phyloP scores from a whole-genome alignment of 2,113 vertebrate genomes.

The Ursus arctos region DNA sequence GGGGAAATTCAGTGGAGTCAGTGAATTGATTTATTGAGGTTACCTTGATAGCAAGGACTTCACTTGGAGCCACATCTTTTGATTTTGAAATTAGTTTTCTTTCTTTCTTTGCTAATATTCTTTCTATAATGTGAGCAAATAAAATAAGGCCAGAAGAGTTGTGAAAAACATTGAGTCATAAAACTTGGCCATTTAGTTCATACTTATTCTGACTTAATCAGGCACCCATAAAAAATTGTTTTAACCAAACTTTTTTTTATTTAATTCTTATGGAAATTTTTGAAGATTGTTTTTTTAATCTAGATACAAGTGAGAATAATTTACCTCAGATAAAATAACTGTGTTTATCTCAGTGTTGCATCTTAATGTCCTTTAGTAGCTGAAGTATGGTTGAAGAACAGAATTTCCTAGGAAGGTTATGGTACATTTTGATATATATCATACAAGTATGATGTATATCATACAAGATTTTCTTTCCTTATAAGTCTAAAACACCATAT shows the following conservation, averaged over 20 bases:
- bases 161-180: slow-evolving; percentile 5
- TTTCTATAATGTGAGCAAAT: background rate
- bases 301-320: background rate
- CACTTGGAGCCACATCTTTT: background rate
- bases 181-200: background rate
- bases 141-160: background rate
- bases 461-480: background rate
- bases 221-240: background rate
- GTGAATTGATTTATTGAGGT: background rate
- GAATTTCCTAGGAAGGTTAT: background rate
- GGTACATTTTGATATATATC: background rate
- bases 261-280: background rate
- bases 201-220: background rate
- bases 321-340: slow-evolving; percentile 18
- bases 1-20: background rate
- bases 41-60: background rate
- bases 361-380: background rate
- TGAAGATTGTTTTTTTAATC: background rate
- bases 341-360: background rate
- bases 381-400: background rate
- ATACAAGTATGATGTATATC: background rate
- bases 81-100: background rate
- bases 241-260: background rate
- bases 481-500: background rate
- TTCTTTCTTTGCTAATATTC: background rate